Base-by-base conservation (phyloP, 2,113 vertebrate species). In the Mormyrus lacerda region DNA sequence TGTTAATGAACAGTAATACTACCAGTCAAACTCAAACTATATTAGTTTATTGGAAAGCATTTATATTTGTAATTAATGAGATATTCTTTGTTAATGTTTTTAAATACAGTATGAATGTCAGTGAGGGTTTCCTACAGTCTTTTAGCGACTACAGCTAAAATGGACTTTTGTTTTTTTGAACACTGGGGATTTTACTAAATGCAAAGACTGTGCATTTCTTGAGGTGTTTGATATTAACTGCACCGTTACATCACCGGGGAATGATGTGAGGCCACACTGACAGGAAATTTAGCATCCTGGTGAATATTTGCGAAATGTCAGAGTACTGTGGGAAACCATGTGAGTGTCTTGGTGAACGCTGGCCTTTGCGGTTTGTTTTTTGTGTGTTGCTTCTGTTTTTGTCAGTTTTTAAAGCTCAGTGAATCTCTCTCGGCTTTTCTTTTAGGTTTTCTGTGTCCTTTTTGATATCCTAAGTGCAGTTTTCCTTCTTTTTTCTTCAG, bases 41-140 rank as follows among this genome's bases (percentile, higher is more conserved):
- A 65, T 91, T 92, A 90, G 90, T 91, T 90, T 90, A 90, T 90
- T 88, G 89, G 89, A 89, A 90, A 85, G 48, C 27, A 83, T 91
- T 92, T 85, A 47, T 27, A 51, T 90, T 93, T 89, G 91, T 91
- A 93, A 84, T 53, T 89, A 88, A 90, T 92, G 91, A 91, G 91
- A 94, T 92, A 88, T 92, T 90, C 89, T 92, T 92, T 87, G 91
- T 87, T 90, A 92, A 91, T 87, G 91, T 95, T 94, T 94, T 93
- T 85, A 90, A 84, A 85, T 88, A 92, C 93, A 92, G 92, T 93
- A 92, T 93, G 91, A 87, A 88, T 93, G 91, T 91, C 91, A 90
- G 92, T 93, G 91, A 35, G 85, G n/a, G 47, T 17, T 87, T 53
- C 31, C 85, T 90, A 91, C n/a, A 19, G 31, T 79, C 15, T 42